phyloP scores from a whole-genome alignment of 1,140 invertebrate species.

The Trichonephila clavipes region DNA sequence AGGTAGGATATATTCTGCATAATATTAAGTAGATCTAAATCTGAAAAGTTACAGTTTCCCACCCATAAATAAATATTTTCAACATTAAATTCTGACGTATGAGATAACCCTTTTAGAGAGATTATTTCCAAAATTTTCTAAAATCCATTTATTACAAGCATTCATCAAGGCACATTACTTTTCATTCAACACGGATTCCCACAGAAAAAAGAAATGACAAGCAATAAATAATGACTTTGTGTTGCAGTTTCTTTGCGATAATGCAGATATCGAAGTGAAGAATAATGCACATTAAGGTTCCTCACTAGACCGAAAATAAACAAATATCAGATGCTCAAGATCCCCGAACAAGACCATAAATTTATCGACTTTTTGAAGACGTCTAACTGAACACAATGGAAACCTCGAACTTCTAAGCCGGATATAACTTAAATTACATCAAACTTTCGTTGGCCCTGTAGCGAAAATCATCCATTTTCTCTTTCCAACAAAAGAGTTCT shows the following conservation, averaged over 20 bases:
- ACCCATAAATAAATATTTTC: too few relatives aligned
- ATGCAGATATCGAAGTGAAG: not conserved
- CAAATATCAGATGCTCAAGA: not conserved
- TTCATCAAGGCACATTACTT: not conserved
- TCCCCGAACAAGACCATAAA: not conserved
- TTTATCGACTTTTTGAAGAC: conserved; percentile 27
- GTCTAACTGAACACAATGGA: not conserved
- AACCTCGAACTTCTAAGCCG: conserved; percentile 1
- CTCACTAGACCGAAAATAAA: not conserved
- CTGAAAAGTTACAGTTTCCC: not conserved
- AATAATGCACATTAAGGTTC: not conserved
- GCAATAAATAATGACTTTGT: not conserved
- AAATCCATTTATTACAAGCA: not conserved
- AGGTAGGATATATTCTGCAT: too few relatives aligned
- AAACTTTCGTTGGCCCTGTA: conserved; percentile 22
- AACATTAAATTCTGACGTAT: too few relatives aligned
- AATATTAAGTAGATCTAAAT: not conserved
- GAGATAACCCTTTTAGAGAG: not conserved
- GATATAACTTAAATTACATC: conserved; percentile 24
- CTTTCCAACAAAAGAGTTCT: conserved; percentile 1
- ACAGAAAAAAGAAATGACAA: not conserved
- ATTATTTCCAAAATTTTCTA: not conserved
- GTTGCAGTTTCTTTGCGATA: not conserved
- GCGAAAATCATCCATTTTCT: conserved; percentile 38
- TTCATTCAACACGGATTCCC: not conserved